Base-by-base conservation (phyloP, 2,113 vertebrate genomes). In the Sturnira hondurensis region DNA sequence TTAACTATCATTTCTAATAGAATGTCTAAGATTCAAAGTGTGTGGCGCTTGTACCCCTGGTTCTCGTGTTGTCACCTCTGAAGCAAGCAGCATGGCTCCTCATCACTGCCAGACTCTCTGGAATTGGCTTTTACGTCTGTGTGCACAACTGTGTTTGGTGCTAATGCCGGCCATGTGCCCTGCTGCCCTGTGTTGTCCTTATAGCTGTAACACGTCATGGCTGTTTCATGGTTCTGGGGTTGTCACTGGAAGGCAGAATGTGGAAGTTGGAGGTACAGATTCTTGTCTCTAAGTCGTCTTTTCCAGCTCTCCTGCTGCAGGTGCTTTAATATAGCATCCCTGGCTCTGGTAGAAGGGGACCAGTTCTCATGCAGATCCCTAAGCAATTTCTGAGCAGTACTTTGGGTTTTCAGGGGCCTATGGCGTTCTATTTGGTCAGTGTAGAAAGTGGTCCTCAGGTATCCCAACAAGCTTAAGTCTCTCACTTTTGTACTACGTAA, bases 141-240 rank as follows among this genome's bases (percentile, higher is more conserved):
- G 63, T 96, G 63, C 89, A 1, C 95, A 22, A 86, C 24, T 94
- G 96, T 96, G 14, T 97, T 92, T 94, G 97, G 97, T 91, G 78
- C 95, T 33, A 28, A 94, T 81, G 80, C 98, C 90, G 24, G 92
- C 95, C 36, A 9, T 97, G 97, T 98, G 96, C 98, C 97, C 97
- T 98, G 96, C 96, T 76, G 76, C 97, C 93, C 86, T 97, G 94
- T 98, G 97, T 97, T 92, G 97, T 94, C 97, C 96, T 95, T 86
- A 92, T 87, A 88, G 96, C 97, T 97, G 97, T 97, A 82, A 47
- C 89, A 92, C 97, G 85, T 93, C 78, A 12, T 2, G 45, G 96
- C 89, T 3, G 36, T 80, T 71, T 6, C 61, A 28, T 58, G 82
- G 61, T 93, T 89, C 84, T 65, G 82, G 38, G 41, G 52, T 93